Evolutionary conservation across 2,113 vertebrate genomes (phyloP).

Genomic region (Macrotis lagotis): DNA sequence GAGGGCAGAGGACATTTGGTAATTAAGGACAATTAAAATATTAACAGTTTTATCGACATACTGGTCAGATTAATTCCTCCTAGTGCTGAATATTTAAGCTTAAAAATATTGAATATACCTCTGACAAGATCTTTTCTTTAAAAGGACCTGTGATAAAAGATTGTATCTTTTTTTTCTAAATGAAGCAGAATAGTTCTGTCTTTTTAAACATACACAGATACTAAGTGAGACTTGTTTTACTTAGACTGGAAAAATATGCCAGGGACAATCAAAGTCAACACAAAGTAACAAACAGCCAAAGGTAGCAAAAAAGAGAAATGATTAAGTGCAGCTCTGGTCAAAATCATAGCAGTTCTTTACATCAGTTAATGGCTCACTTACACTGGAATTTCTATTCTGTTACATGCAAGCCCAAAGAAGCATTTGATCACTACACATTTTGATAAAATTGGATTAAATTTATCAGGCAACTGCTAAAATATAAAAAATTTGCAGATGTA

Average conservation of each 20-base stretch:
- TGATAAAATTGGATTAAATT: constrained; percentile 89
- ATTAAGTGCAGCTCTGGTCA: constrained; percentile 91
- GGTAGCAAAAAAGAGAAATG: constrained; percentile 82
- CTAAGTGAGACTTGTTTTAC: constrained; percentile 84
- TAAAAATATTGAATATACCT: constrained; percentile 75
- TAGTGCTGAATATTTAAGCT: constrained; percentile 74
- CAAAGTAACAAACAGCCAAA: constrained; percentile 85
- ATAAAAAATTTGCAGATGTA: constrained; percentile 87
- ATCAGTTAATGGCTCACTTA: constrained; percentile 89
- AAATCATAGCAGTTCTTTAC: constrained; percentile 86
- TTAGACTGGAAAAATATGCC: constrained; percentile 84
- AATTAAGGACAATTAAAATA: constrained; percentile 74
- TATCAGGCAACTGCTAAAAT: constrained; percentile 92
- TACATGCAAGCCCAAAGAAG: constrained; percentile 92
- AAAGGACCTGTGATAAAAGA: constrained; percentile 78
- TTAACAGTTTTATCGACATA: constrained; percentile 64
- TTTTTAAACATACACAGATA: constrained; percentile 84
- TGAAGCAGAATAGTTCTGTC: constrained; percentile 79
- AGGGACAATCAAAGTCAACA: constrained; percentile 86
- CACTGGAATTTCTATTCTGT: constrained; percentile 89
- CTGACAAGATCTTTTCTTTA: constrained; percentile 76
- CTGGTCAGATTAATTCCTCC: constrained; percentile 61
- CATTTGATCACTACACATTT: constrained; percentile 91
- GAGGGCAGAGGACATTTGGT: constrained; percentile 18
- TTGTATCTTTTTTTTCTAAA: constrained; percentile 74